Conservation (phyloP, 2,888 invertebrate species). For the Apomyelois bistriatella region DNA sequence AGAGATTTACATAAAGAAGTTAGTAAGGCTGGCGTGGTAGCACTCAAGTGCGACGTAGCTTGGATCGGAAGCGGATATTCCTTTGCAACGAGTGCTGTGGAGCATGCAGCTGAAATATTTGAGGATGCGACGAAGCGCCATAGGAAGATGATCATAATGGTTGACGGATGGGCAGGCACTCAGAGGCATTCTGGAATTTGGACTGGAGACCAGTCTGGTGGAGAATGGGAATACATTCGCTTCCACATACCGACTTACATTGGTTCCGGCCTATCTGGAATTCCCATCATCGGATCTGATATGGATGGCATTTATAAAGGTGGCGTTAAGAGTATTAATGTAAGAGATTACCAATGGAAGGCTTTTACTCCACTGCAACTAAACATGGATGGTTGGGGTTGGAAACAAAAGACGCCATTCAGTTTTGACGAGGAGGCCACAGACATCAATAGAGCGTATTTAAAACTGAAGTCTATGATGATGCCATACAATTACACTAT, state of each 20-base stretch:
- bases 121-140: slow-evolving; percentile 36
- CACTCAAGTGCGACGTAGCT: slow-evolving; percentile 70
- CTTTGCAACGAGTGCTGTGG: slow-evolving; percentile 60
- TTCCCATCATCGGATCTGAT: slow-evolving; percentile 65
- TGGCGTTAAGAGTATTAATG: slow-evolving; percentile 48
- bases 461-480: slow-evolving; percentile 66
- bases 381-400: slow-evolving; percentile 74
- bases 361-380: slow-evolving; percentile 67
- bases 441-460: slow-evolving; percentile 60
- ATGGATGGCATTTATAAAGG: slow-evolving; percentile 71
- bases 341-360: slow-evolving; percentile 73
- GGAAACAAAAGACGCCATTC: slow-evolving; percentile 60
- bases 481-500: slow-evolving; percentile 69
- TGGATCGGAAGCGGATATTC: slow-evolving; percentile 71
- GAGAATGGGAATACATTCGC: slow-evolving; percentile 70
- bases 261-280: slow-evolving; percentile 65
- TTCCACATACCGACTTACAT: slow-evolving; percentile 72
- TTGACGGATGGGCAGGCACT: slow-evolving; percentile 72
- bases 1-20: slow-evolving; percentile 65
- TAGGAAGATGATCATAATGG: slow-evolving; percentile 63
- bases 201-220: slow-evolving; percentile 70
- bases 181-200: slow-evolving; percentile 66
- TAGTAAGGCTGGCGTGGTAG: slow-evolving; percentile 52
- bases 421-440: slow-evolving; percentile 54
- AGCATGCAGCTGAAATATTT: slow-evolving; percentile 56